phyloP scores from a whole-genome alignment of 2,888 invertebrate species.

The Philopedon plagiatum region DNA sequence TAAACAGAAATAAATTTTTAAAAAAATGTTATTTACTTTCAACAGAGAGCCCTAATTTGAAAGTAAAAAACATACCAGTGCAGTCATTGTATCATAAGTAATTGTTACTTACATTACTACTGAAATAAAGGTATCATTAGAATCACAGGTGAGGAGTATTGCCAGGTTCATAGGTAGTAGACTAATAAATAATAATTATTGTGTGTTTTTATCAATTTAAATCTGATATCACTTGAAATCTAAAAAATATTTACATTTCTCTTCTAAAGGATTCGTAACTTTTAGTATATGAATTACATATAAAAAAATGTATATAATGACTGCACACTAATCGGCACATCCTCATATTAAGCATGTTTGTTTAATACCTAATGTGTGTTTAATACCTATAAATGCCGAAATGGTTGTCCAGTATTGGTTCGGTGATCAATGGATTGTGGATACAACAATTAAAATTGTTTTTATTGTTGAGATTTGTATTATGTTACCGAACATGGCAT shows the following conservation, averaged over 20 bases:
- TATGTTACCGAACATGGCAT: slow-evolving; percentile 3
- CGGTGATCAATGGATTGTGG: neutral
- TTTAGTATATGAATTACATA: too few species aligned
- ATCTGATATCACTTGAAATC: too few species aligned
- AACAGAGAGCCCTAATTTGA: slow-evolving; percentile 64
- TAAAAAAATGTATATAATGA: slow-evolving; percentile 3
- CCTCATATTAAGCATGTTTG: too few species aligned
- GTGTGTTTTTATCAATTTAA: too few species aligned
- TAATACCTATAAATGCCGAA: too few species aligned
- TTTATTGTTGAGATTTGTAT: slow-evolving; percentile 11
- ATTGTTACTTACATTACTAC: neutral
- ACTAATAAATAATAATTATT: too few species aligned
- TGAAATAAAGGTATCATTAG: too few species aligned
- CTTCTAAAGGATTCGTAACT: too few species aligned
- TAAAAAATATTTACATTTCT: too few species aligned
- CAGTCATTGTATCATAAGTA: neutral
- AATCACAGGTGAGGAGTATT: too few species aligned
- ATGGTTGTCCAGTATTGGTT: neutral
- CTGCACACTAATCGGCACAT: neutral
- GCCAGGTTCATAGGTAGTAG: too few species aligned
- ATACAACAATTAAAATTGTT: slow-evolving; percentile 6
- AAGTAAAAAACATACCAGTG: slow-evolving; percentile 58
- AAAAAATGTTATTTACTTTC: slow-evolving; percentile 57
- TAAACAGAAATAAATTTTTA: neutral
- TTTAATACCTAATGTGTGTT: too few species aligned